Conservation (phyloP, 2,113 vertebrate genomes). For the Pristiophorus japonicus region DNA sequence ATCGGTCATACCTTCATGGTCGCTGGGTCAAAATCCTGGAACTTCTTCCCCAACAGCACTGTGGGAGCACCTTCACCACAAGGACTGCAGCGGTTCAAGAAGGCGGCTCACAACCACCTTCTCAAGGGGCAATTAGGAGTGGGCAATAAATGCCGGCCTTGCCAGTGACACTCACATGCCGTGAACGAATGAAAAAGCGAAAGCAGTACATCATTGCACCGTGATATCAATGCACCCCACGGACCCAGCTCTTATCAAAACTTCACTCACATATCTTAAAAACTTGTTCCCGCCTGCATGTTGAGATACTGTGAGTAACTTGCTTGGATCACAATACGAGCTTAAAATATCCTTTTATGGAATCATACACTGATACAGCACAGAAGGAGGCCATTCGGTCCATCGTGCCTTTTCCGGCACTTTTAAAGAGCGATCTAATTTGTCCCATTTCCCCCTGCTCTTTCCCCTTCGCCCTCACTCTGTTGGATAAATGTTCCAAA, state of each 20-base stretch:
- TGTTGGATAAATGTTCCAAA: background rate
- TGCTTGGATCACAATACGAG: background rate
- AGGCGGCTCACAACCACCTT: no score
- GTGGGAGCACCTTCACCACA: no score
- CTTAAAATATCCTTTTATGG: background rate
- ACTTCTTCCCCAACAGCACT: no score
- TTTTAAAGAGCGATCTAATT: background rate
- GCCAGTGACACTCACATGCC: background rate
- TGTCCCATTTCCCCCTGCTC: background rate
- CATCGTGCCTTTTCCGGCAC: background rate
- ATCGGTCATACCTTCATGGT: no score
- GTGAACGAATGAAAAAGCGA: background rate
- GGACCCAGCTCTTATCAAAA: background rate
- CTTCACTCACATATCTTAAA: background rate
- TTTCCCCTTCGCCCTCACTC: background rate
- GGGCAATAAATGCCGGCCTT: background rate
- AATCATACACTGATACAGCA: background rate
- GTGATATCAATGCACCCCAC: background rate
- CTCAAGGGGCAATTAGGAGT: no score
- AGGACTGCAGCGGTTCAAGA: no score
- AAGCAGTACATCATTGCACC: background rate
- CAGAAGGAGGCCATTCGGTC: no score
- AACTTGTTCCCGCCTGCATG: background rate
- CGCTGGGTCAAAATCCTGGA: no score
- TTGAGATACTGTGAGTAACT: background rate